Percentiles rank a stretch among this genome's conserved stretches.
Conservation (phyloP, 2,888 invertebrate genomes). For the Pristionchus entomophagus region DNA sequence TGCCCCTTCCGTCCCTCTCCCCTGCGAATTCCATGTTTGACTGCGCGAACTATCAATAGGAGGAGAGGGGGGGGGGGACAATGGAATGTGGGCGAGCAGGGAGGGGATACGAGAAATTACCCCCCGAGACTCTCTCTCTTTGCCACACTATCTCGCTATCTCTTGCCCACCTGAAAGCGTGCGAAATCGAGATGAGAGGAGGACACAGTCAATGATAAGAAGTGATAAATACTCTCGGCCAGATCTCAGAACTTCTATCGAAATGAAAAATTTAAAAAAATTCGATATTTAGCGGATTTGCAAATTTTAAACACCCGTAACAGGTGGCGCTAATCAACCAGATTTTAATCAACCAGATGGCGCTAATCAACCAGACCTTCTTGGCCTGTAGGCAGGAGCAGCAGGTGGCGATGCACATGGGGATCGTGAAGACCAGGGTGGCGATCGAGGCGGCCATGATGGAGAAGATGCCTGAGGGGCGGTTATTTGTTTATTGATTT, state of each 20-base stretch:
- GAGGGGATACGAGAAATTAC: conserved; percentile 12
- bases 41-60: conserved; percentile 39
- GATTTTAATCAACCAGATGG: background rate
- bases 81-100: background rate
- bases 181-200: background rate
- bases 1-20: background rate
- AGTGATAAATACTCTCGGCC: background rate
- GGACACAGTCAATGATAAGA: background rate
- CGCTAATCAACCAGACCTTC: conserved; percentile 63
- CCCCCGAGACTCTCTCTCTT: background rate
- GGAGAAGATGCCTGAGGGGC: conserved; percentile 34
- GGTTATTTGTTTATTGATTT: background rate
- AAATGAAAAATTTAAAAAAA: background rate
- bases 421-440: conserved; percentile 71
- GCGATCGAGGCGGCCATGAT: conserved; percentile 52
- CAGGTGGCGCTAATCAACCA: background rate
- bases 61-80: background rate
- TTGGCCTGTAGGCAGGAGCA: conserved; percentile 73
- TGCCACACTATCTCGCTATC: background rate
- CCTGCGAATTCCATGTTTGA: conserved; percentile 3
- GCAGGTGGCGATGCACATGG: conserved; percentile 75
- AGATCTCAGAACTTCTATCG: background rate
- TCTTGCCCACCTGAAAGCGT: background rate
- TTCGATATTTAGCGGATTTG: background rate
- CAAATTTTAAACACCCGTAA: background rate